Conservation (phyloP, 2,888 invertebrate species). For the Dicyrtoma fusca region DNA sequence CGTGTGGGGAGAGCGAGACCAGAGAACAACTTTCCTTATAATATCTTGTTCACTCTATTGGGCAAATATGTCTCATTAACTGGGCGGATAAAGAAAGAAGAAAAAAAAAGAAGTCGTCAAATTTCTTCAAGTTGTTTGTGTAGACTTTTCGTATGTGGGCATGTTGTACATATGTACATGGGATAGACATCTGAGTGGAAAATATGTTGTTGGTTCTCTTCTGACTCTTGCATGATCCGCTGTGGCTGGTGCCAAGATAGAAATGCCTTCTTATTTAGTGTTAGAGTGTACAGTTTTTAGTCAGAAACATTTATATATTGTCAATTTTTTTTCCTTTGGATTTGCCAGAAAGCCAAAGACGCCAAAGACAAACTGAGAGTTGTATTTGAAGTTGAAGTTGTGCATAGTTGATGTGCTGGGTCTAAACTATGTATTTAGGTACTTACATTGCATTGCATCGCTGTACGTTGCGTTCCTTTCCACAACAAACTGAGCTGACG, state of each 20-base stretch:
- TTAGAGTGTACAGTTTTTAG: neutral
- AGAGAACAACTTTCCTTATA: constrained; percentile 16
- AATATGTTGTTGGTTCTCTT: neutral
- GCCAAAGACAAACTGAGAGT: too few species aligned
- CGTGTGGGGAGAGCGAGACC: too few species aligned
- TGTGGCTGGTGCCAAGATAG: neutral
- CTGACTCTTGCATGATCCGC: neutral
- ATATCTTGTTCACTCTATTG: neutral
- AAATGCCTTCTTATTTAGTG: neutral
- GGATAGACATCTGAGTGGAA: neutral
- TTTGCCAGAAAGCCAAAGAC: constrained; percentile 4
- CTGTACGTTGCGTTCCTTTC: too few species aligned
- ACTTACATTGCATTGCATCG: too few species aligned
- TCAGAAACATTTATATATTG: neutral
- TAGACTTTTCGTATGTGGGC: too few species aligned
- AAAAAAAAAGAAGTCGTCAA: constrained; percentile 8
- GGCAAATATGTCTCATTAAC: too few species aligned
- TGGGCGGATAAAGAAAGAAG: neutral
- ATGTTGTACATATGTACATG: neutral
- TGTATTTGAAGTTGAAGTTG: too few species aligned
- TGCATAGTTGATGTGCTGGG: too few species aligned
- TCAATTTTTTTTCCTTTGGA: neutral
- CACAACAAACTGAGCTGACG: too few species aligned
- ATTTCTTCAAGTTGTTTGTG: constrained; percentile 6
- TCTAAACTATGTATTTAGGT: too few species aligned